These are phyloP conservation scores for Lasioglossum villosulum DNA, from an alignment of 2,888 invertebrate genomes.

Conservation along the genomic window DNA sequence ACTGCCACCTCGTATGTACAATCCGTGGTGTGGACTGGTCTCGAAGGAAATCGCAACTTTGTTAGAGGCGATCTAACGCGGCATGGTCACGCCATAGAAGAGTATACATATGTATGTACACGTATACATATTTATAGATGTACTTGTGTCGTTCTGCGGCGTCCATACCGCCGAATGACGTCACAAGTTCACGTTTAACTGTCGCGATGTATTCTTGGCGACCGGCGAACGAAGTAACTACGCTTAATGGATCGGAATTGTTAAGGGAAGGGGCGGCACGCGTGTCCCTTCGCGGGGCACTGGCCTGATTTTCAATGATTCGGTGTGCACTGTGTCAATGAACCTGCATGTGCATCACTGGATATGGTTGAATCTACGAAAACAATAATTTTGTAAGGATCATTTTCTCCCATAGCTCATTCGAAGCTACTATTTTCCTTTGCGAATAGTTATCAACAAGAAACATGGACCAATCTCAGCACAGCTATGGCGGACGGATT, in stretches of 20 bases:
- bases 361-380: not conserved
- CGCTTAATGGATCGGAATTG: constrained; percentile 54
- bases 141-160: not conserved
- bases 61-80: not conserved
- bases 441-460: too few species aligned
- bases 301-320: constrained; percentile 54
- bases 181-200: constrained; percentile 36
- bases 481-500: too few species aligned
- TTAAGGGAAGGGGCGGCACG: constrained; percentile 46
- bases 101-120: not conserved
- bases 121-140: not conserved
- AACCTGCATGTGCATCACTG: not conserved
- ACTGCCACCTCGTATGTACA: constrained; percentile 14
- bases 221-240: constrained; percentile 45
- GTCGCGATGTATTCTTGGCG: constrained; percentile 36
- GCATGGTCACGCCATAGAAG: constrained; percentile 1
- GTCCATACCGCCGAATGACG: constrained; percentile 2
- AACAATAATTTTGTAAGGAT: not conserved
- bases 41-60: constrained; percentile 38
- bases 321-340: not conserved
- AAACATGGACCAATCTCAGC: too few species aligned
- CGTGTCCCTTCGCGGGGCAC: constrained; percentile 48
- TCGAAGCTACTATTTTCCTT: too few species aligned
- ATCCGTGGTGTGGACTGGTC: constrained; percentile 16
- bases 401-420: not conserved